Base-by-base conservation (phyloP, 1,140 invertebrate species). In the Hirudo medicinalis region DNA sequence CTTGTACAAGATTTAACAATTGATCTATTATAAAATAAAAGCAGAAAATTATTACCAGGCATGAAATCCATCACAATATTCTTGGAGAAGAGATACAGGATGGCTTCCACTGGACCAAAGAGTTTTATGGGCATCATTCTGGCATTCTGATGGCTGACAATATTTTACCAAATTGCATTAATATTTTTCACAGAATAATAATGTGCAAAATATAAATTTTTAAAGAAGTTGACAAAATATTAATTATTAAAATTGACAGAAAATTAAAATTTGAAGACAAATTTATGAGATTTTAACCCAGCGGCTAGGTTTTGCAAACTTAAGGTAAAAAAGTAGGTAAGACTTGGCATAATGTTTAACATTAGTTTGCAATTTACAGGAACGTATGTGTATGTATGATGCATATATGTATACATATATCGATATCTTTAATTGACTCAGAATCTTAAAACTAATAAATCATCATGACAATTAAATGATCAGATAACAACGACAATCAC, bases 41-140 rank as follows among this genome's bases (percentile, higher is more conserved):
- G 54, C 9, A 68, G 69, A 72, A 67, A 75, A 22, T 73, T 67
- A 54, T 75, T 68, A 71, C 75, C 67, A 36, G 76, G 72, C 82
- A 83, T 20, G 80, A 78, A 3, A 80, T 79, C 53, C 76, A 40
- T 32, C 8, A 68, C n/a, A 68, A 68, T n/a, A 22, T 68, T 43
- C n/a, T 68, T 29, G 67, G 36, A 15, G 13, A 22, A 68, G 67
- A 68, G 25, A 32, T 22, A 63, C 22, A 63, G 13, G 57, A 63
- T 63, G 19, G 57, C 57, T 63, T 63, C 57, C 20, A 25, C 22
- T 25, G 57, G 57, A 32, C 57, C 29, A 32, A 25, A 63, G 20
- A 63, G 29, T 15, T 63, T 63, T 11, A 25, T 22, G 29, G 57
- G 57, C 29, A 63, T 22, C 57, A 63, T 63, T 22, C 29, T 63